Percentiles rank a stretch among this genome's conserved stretches.
These are phyloP conservation scores for Cyrtorhinus lividipennis DNA, from an alignment of 1,140 invertebrate genomes.

Conservation along the genomic window DNA sequence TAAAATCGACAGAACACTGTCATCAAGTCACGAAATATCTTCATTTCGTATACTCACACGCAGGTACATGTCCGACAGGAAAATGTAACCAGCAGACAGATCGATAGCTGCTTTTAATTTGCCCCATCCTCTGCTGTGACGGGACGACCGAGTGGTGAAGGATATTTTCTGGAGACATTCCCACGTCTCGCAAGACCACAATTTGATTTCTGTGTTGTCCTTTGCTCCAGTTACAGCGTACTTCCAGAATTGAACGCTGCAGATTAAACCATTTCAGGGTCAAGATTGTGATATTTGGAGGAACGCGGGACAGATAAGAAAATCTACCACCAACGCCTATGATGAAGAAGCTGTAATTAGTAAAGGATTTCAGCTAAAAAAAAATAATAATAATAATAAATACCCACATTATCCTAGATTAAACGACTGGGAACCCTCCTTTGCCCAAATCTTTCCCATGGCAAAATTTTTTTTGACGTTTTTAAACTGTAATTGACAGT, in stretches of 20 bases:
- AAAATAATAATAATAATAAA: no score
- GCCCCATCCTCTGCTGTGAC: constrained; percentile 23
- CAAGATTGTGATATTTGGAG: no score
- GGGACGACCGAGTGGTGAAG: constrained; percentile 30
- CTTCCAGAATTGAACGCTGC: constrained; percentile 79
- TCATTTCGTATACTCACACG: constrained; percentile 28
- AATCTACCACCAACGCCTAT: no score
- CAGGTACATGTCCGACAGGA: constrained; percentile 69
- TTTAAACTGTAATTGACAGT: no score
- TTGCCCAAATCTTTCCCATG: no score
- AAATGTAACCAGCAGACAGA: constrained; percentile 61
- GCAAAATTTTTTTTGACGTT: no score
- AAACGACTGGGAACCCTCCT: no score
- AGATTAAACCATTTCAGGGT: no score
- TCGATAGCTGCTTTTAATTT: constrained; percentile 65
- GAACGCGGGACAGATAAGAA: no score
- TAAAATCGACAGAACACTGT: constrained; percentile 1
- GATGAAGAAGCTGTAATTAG: no score
- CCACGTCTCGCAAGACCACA: constrained; percentile 92
- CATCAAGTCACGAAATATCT: background rate
- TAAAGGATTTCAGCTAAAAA: no score
- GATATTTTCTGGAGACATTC: constrained; percentile 63
- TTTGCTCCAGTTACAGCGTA: constrained; percentile 80
- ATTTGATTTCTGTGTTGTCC: constrained; percentile 77
- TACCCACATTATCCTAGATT: no score